These are phyloP conservation scores for Pantherophis vulpinus DNA, from an alignment of 2,797 vertebrate species.

Conservation along the genomic window DNA sequence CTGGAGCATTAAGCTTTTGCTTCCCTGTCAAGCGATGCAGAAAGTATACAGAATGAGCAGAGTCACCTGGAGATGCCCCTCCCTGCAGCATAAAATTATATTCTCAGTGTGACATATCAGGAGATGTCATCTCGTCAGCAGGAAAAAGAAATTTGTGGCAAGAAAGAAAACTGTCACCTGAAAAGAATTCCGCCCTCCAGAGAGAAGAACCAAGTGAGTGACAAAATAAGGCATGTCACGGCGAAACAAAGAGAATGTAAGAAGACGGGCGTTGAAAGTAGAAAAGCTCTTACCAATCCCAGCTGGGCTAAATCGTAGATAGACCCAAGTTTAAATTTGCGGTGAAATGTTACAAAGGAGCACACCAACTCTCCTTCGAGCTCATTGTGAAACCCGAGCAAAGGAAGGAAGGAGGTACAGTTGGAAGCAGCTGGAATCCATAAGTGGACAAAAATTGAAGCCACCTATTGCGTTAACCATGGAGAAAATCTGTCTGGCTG, in stretches of 20 bases:
- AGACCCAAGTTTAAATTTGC: background rate
- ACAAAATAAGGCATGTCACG: background rate
- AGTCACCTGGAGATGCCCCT: conserved; percentile 47
- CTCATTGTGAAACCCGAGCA: background rate
- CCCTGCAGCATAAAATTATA: conserved; percentile 20
- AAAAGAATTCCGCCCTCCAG: background rate
- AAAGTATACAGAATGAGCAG: conserved; percentile 40
- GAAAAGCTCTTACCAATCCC: background rate
- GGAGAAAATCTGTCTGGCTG: background rate
- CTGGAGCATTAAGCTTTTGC: conserved; percentile 42
- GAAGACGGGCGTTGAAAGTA: background rate
- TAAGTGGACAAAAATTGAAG: background rate
- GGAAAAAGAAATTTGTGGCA: background rate
- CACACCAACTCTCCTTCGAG: no score
- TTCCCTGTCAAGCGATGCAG: conserved; percentile 43
- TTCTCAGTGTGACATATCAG: background rate
- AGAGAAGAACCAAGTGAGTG: background rate
- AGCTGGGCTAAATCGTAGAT: background rate
- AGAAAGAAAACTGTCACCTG: accelerated
- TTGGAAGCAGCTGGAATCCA: background rate
- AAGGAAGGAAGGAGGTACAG: background rate
- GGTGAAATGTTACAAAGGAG: background rate
- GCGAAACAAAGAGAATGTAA: background rate
- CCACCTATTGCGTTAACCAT: background rate
- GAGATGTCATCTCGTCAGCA: background rate